Conservation (phyloP, 2,797 vertebrate species). For the Xiphorhynchus erythropygius region DNA sequence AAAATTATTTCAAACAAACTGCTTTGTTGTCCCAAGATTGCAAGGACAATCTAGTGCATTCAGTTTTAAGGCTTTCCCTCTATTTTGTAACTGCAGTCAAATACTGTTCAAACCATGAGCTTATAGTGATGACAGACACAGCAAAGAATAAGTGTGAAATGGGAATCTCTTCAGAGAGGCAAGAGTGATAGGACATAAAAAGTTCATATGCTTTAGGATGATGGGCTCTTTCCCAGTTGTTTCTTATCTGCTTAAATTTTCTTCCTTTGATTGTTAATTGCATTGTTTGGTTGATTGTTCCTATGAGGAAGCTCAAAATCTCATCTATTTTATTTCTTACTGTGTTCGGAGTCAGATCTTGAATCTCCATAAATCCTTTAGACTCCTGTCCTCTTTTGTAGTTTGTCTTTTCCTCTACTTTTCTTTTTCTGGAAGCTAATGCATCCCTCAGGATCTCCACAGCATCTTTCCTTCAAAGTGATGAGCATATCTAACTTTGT, state of each 20-base stretch:
- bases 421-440: background rate
- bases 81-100: background rate
- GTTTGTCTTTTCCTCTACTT: background rate
- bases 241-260: background rate
- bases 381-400: background rate
- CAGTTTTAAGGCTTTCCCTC: background rate
- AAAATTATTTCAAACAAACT: background rate
- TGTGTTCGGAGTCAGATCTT: background rate
- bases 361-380: background rate
- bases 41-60: background rate
- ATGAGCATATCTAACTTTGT: background rate
- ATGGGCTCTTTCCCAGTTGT: background rate
- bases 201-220: background rate
- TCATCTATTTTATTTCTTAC: background rate
- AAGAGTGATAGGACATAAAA: background rate
- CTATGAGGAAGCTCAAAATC: background rate
- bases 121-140: background rate
- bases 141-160: background rate
- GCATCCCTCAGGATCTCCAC: background rate
- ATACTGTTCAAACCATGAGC: background rate
- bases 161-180: background rate
- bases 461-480: background rate
- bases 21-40: background rate
- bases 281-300: background rate
- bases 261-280: slow-evolving; percentile 9